Evolutionary conservation across 2,113 vertebrate species (phyloP).

Genomic region (Eulemur rufifrons): DNA sequence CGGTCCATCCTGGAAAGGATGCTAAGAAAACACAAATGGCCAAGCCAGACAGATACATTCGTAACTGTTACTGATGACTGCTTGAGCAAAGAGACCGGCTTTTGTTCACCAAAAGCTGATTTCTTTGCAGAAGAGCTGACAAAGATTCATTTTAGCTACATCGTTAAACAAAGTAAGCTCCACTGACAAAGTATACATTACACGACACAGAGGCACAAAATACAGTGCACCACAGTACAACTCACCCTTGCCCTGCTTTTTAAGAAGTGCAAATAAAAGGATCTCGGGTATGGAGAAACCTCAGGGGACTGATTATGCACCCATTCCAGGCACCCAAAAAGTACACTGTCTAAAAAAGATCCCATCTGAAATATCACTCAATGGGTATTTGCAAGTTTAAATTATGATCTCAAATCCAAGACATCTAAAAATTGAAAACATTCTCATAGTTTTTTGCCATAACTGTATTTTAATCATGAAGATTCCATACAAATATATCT

Average conservation of each 20-base stretch:
- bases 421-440: not conserved
- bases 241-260: not conserved
- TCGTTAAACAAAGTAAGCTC: conserved; percentile 33
- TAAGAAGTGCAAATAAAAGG: not conserved
- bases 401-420: not conserved
- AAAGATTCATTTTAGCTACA: not conserved
- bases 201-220: conserved; percentile 69
- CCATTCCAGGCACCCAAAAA: conserved; percentile 2
- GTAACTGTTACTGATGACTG: conserved; percentile 2
- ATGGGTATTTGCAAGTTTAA: not conserved
- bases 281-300: not conserved
- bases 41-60: conserved; percentile 67
- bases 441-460: not conserved
- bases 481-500: not conserved
- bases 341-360: not conserved
- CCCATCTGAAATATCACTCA: not conserved
- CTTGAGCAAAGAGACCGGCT: conserved; percentile 64
- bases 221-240: conserved; percentile 35
- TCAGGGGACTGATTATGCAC: not conserved
- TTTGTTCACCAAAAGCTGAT: conserved; percentile 62
- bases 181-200: conserved; percentile 45
- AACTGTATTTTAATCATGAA: not conserved
- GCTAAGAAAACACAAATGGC: conserved; percentile 68
- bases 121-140: conserved; percentile 62
- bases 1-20: conserved; percentile 17